Evolutionary conservation across 1,140 invertebrate genomes (phyloP), one percentile per base, ranked within the genome.

Genomic region (Sinella curviseta): DNA sequence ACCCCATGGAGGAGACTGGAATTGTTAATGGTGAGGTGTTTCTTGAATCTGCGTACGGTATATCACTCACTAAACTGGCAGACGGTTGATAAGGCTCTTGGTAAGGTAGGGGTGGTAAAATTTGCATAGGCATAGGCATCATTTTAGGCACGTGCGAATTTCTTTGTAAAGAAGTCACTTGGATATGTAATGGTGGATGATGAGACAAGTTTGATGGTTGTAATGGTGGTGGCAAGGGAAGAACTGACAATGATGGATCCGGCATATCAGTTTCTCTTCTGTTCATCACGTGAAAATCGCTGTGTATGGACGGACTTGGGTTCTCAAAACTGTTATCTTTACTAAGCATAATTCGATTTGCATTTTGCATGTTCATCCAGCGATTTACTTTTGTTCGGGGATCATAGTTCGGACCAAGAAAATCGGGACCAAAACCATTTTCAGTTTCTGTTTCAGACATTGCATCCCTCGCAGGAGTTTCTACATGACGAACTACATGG

Each of bases 391-490:
- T 83, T 26, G 83, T 83, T 30, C 78, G n/a, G 1, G 83, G 83
- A 35, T 83, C 79, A 26, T 82, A 82, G 60, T 83, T 83, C 14
- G 82, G 82, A 2, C 80, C 79, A 0, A 83, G 76, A 35, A 83
- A 83, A 28, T 83, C 81, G 12, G 83, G 79, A 12, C 82, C 82
- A 48, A 83, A 83, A 30, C 83, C 83, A 70, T 83, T 83, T 34
- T 83, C 83, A 1, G 83, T 83, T 76, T 83, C 83, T 14, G 83
- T 82, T 33, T 83, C 83, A 0, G 83, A 83, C 79, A 83, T 80
- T 30, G 81, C 76, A 67, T 81, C 79, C 17, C 65, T 36, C 24
- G 34, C 54, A 14, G 65, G 74, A 1, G 34, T 77, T 16, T 73
- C 28, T 30, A 8, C 26, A 33, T 70, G 65, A n/a, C 4, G 33